Evolutionary conservation across 2,113 vertebrate species (phyloP).

Genomic region (Istiophorus platypterus): DNA sequence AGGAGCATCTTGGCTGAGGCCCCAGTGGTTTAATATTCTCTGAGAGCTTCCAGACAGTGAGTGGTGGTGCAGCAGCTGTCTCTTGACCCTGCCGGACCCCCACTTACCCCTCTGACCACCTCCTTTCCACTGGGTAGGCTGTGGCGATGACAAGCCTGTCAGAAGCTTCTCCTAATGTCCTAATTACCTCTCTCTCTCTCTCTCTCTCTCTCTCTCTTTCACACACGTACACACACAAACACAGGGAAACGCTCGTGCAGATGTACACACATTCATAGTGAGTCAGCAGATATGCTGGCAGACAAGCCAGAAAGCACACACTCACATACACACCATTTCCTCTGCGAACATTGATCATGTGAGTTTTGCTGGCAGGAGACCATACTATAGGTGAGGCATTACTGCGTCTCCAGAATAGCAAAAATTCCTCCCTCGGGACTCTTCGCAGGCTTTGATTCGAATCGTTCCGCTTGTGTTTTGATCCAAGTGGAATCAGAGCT

Average conservation of each 20-base stretch:
- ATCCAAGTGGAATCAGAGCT: constrained; percentile 57
- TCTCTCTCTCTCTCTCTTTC: constrained; percentile 43
- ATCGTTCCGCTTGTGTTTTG: constrained; percentile 43
- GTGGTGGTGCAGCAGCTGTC: constrained; percentile 81
- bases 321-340: constrained; percentile 16
- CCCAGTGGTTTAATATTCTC: constrained; percentile 79
- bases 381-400: constrained; percentile 45
- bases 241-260: constrained; percentile 11
- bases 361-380: constrained; percentile 54
- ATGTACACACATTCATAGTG: constrained; percentile 51
- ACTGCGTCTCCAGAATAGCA: constrained; percentile 52
- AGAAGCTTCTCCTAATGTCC: constrained; percentile 80
- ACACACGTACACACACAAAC: not conserved
- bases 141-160: constrained; percentile 81
- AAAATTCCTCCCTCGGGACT: constrained; percentile 51
- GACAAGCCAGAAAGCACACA: constrained; percentile 37
- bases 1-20: constrained; percentile 68
- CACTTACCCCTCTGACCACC: constrained; percentile 81
- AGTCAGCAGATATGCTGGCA: constrained; percentile 66
- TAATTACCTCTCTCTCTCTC: constrained; percentile 76
- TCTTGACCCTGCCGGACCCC: constrained; percentile 77
- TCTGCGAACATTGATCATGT: constrained; percentile 35
- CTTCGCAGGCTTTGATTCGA: constrained; percentile 59
- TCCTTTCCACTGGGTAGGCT: constrained; percentile 71
- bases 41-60: constrained; percentile 82